phyloP scores from a whole-genome alignment of 1,140 invertebrate genomes.

The Kradibia gibbosae region DNA sequence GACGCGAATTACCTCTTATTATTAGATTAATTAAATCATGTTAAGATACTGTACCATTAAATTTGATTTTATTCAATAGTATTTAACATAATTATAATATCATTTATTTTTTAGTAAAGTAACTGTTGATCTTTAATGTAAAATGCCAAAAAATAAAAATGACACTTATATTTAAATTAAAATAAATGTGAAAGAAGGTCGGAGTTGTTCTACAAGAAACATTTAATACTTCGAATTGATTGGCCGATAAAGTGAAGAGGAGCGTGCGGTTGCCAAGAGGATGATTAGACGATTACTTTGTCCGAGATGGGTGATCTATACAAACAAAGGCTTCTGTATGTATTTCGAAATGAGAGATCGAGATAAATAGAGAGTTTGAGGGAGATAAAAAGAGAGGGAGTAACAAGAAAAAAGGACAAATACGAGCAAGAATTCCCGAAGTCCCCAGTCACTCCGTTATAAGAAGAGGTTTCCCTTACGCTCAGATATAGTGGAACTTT shows the following conservation, averaged over 20 bases:
- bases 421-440: constrained; percentile 20
- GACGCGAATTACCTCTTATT: no score
- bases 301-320: constrained; percentile 44
- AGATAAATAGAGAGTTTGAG: not conserved
- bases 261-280: constrained; percentile 28
- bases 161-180: constrained; percentile 4
- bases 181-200: not conserved
- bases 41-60: no score
- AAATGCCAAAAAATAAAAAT: not conserved
- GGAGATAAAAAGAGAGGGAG: not conserved
- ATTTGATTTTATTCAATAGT: no score
- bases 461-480: constrained; percentile 19
- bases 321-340: constrained; percentile 41
- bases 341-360: not conserved
- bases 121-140: not conserved
- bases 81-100: not conserved
- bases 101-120: constrained; percentile 1
- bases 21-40: no score
- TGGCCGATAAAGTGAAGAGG: constrained; percentile 50
- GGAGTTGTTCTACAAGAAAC: not conserved
- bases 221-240: constrained; percentile 26
- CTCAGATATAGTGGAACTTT: constrained; percentile 27
- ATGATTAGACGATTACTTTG: constrained; percentile 51
- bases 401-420: not conserved
- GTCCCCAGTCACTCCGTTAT: not conserved